Evolutionary conservation across 2,113 vertebrate genomes (phyloP).

Genomic region (Cyprinodon tularosa): DNA sequence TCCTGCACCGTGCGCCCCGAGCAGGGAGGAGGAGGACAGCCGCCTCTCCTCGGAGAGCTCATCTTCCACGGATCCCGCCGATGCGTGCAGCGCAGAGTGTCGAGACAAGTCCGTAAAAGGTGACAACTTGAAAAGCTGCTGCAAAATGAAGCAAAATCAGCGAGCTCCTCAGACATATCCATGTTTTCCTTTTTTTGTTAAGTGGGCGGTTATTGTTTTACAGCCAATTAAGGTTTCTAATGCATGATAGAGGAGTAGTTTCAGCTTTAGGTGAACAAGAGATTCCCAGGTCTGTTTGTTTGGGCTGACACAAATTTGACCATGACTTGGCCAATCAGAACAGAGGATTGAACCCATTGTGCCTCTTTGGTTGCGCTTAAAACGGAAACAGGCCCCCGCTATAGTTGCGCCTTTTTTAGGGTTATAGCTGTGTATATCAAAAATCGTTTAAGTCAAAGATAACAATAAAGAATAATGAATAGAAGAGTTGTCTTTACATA

Average conservation of each 20-base stretch:
- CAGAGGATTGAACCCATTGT: slow-evolving; percentile 8
- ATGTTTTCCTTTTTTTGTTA: not conserved
- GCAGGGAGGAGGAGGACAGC: slow-evolving; percentile 86
- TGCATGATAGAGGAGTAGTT: not conserved
- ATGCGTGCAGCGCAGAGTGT: slow-evolving; percentile 84
- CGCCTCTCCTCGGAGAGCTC: slow-evolving; percentile 89
- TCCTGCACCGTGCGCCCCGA: slow-evolving; percentile 81
- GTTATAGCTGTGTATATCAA: not conserved
- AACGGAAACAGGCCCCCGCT: not conserved
- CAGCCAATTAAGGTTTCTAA: not conserved
- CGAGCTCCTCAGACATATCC: no score
- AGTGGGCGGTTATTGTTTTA: not conserved
- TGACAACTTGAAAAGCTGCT: slow-evolving; percentile 70
- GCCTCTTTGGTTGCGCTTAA: not conserved
- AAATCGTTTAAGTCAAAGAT: not conserved
- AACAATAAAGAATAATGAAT: not conserved
- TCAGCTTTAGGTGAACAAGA: slow-evolving; percentile 5
- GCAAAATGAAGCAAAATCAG: not conserved
- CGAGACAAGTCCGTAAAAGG: slow-evolving; percentile 89
- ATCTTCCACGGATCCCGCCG: slow-evolving; percentile 90
- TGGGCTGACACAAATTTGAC: slow-evolving; percentile 30
- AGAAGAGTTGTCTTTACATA: not conserved
- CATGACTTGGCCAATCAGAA: slow-evolving; percentile 45
- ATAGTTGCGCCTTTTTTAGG: not conserved
- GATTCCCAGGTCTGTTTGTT: slow-evolving; percentile 4